Percentiles rank a stretch among this genome's conserved stretches.
Conservation (phyloP, 2,797 vertebrate species). For the Schizopygopsis pylzovi region DNA sequence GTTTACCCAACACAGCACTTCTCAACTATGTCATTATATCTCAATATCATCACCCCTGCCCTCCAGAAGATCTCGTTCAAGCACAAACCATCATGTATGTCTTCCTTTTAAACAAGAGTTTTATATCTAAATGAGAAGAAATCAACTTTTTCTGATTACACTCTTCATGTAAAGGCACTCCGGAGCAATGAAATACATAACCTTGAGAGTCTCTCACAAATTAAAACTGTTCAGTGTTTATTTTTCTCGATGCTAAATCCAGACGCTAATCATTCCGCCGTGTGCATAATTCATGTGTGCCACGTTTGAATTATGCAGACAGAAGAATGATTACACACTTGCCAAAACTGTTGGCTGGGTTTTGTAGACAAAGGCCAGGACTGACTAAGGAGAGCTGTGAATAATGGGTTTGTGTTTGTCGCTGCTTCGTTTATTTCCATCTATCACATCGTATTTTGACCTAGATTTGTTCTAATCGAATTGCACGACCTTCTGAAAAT, state of each 20-base stretch:
- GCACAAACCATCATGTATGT: conserved; percentile 54
- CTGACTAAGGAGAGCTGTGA: conserved; percentile 43
- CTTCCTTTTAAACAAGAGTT: background rate
- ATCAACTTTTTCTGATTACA: background rate
- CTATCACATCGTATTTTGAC: conserved; percentile 42
- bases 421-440: conserved; percentile 49
- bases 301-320: conserved; percentile 49
- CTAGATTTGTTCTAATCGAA: conserved; percentile 44
- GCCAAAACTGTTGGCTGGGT: conserved; percentile 48
- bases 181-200: conserved; percentile 18
- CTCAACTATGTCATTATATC: conserved; percentile 80
- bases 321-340: conserved; percentile 49
- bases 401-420: conserved; percentile 56
- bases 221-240: conserved; percentile 39
- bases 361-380: conserved; percentile 41
- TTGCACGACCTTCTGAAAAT: conserved; percentile 21
- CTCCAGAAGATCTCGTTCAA: conserved; percentile 37
- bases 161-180: background rate
- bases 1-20: conserved; percentile 75
- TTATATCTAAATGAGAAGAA: conserved; percentile 2
- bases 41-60: conserved; percentile 78
- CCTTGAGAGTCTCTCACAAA: conserved; percentile 9
- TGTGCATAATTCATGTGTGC: conserved; percentile 52
- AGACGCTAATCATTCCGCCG: conserved; percentile 37
- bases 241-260: conserved; percentile 43